A percentile compares a stretch with the other conserved stretches of the same genome.
phyloP scores from a whole-genome alignment of 2,888 invertebrate species.

The Tinea semifulvella region DNA sequence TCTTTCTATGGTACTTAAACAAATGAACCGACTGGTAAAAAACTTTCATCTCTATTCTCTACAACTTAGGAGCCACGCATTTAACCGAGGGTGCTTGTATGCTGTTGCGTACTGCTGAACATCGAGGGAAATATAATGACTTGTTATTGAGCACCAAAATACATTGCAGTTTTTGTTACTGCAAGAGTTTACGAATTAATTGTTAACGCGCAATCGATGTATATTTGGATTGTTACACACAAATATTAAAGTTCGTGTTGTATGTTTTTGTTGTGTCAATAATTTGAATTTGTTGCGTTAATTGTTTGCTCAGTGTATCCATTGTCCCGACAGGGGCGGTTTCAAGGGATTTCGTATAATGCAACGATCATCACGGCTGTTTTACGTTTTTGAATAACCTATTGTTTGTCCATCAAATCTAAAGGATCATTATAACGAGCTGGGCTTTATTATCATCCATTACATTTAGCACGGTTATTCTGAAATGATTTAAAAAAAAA shows the following conservation, averaged over 20 bases:
- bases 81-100: neutral
- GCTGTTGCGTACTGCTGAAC: neutral
- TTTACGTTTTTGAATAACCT: conserved; percentile 9
- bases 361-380: conserved; percentile 6
- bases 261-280: conserved; percentile 11
- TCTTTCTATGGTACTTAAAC: conserved; percentile 12
- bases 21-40: neutral
- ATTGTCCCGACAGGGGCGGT: conserved; percentile 3
- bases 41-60: neutral
- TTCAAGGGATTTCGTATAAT: conserved; percentile 8
- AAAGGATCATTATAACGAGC: conserved; percentile 5
- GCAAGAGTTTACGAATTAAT: neutral
- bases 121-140: neutral
- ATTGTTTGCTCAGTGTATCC: conserved; percentile 11
- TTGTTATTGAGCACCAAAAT: neutral
- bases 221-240: neutral
- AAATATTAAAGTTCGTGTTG: neutral
- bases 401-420: conserved; percentile 8
- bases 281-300: conserved; percentile 13
- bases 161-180: conserved; percentile 2
- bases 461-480: too few relatives aligned
- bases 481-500: too few relatives aligned
- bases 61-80: neutral
- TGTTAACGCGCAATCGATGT: neutral
- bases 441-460: neutral